Evolutionary conservation across 2,113 vertebrate species (phyloP), one percentile per base, ranked within the genome.

Genomic region (Tupaia chinensis): DNA sequence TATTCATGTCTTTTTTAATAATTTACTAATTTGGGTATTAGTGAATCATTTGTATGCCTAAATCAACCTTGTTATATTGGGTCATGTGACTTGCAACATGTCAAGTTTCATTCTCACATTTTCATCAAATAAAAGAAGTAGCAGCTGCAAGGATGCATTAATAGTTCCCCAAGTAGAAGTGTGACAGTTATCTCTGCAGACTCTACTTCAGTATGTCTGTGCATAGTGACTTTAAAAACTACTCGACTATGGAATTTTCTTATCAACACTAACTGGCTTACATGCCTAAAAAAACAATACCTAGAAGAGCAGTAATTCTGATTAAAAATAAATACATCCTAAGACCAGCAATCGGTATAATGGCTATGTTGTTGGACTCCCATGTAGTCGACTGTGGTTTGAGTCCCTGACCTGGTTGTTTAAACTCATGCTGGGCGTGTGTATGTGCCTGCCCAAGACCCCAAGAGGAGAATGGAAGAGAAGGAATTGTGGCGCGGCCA

Each of bases 21-120:
- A 92, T 93, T 65, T 92, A 80, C 78, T 94, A 87, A 96, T 85
- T 95, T 95, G 23, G 63, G 29, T 68, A 92, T 89, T 84, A 89
- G 23, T 94, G 65, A 89, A 82, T 94, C 87, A 95, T 91, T 85
- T 92, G 78, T 22, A 88, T 94, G 25, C 1, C 63, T 93, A 84
- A 88, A 53, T 93, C 58, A 87, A 66, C 20, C 44, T 90, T 86
- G 69, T 79, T 88, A 44, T 61, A 54, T 74, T 81, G 54, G 25
- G 44, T 82, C 69, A 94, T 86, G 60, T 95, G 54, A 78, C 34
- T 91, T 87, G 22, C 54, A 96, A 29, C 9, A 70, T 93, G 60
- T 91, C 91, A 97, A 32, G 90, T 68, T 90, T 66, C 83, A 65
- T 97, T 95, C 61, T 91, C 82, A 95, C 79, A 89, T 65, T 95